These are phyloP conservation scores for Callopanchax toddi DNA, from an alignment of 2,113 vertebrate species.

Conservation along the genomic window DNA sequence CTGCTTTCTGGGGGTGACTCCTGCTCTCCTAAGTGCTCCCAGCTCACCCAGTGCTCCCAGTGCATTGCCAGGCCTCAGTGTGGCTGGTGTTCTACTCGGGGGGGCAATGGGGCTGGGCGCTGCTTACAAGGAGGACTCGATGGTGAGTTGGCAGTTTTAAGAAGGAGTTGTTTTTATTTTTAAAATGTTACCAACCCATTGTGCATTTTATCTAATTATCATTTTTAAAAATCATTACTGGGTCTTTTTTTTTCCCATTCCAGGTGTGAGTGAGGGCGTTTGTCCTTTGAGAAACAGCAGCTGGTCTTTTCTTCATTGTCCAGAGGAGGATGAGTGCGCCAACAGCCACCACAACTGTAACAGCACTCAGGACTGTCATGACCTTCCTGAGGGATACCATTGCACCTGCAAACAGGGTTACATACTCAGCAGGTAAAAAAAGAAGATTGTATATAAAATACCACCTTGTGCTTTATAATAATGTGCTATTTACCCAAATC, in stretches of 20 bases:
- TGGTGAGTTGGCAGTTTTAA: constrained; percentile 59
- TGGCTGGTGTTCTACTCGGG: constrained; percentile 86
- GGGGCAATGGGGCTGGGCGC: constrained; percentile 85
- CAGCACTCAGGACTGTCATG: constrained; percentile 89
- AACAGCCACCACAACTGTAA: constrained; percentile 92
- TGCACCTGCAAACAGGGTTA: constrained; percentile 92
- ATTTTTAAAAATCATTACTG: background rate
- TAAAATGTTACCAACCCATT: background rate
- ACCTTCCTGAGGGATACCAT: constrained; percentile 84
- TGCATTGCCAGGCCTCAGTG: constrained; percentile 90
- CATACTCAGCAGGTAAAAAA: constrained; percentile 84
- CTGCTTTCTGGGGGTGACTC: constrained; percentile 85
- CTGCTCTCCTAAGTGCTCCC: constrained; percentile 87
- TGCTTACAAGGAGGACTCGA: constrained; percentile 89
- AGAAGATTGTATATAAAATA: background rate
- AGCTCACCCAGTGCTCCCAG: constrained; percentile 87
- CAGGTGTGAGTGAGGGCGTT: constrained; percentile 74
- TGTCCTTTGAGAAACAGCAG: constrained; percentile 78
- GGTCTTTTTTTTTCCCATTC: background rate
- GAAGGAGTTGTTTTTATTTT: no score
- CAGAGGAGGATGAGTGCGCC: constrained; percentile 89
- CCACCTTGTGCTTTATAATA: background rate
- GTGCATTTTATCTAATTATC: background rate
- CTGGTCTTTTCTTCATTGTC: constrained; percentile 92
- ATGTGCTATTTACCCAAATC: background rate